Evolutionary conservation across 2,888 invertebrate genomes (phyloP), one percentile per base, ranked within the genome.

Genomic region (Hydrotaea diabolus): DNA sequence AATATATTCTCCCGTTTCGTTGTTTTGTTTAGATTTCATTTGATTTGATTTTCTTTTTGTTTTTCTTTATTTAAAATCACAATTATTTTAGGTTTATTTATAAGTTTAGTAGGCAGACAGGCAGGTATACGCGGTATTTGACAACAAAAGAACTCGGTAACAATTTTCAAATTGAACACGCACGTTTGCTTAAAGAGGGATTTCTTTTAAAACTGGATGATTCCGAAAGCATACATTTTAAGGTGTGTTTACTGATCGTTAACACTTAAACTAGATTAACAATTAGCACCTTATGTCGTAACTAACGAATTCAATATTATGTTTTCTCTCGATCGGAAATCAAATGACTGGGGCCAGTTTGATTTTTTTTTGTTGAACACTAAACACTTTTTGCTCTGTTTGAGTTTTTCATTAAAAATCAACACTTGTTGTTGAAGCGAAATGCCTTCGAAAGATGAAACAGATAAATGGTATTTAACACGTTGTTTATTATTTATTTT

Each of bases 211-310:
- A 59, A 21, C 55, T 9, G 21, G 55, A n/a, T n/a, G n/a, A n/a
- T n/a, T 21, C 13, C 55, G 5, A 21, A 55, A 21, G 8, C 55
- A 19, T 55, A 8, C 1, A 21, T 55, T 55, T 0, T 2, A 55
- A 55, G 21, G 21, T 8, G 2, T 31, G 8, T 55, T 55, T 19
- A 9, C 2, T 21, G 2, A 21, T 21, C 17, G n/a, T 55, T 55
- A 21, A 55, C 55, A 55, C 55, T 55, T 55, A 1, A 55, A 55
- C 4, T 2, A 21, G 9, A 21, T 55, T 55, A 55, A 8, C 55
- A 55, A 76, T 55, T 66, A 76, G 53, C 66, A 66, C 49, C 23
- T 19, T 49, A 49, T 15, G 15, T 13, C 15, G 9, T 43, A 43
- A 11, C 43, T 7, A 9, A 43, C 15, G 13, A 9, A 1, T 49